Evolutionary conservation across 2,113 vertebrate genomes (phyloP).

Genomic region (Leptosomus discolor): DNA sequence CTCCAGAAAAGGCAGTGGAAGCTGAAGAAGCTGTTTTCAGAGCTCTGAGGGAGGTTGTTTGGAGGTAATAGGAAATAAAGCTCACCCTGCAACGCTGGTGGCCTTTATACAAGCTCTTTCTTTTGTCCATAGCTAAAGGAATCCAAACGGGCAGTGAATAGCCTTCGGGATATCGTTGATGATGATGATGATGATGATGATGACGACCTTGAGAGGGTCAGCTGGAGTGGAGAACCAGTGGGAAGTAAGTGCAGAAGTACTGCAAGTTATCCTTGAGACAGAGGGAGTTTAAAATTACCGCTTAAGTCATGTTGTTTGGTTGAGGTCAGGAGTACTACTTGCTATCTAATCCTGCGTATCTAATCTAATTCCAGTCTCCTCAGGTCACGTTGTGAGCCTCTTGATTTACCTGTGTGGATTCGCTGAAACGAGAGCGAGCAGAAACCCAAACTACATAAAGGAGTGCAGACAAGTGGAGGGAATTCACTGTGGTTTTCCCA

Average conservation of each 20-base stretch:
- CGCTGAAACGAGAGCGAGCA: background rate
- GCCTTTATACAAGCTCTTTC: background rate
- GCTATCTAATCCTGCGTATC: background rate
- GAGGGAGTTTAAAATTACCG: background rate
- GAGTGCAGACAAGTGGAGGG: background rate
- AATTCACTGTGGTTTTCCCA: background rate
- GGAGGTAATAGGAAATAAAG: background rate
- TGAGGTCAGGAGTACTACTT: background rate
- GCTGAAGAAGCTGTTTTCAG: background rate
- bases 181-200: constrained; percentile 85
- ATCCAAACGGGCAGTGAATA: constrained; percentile 90
- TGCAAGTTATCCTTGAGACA: background rate
- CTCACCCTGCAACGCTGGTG: background rate
- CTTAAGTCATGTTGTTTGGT: background rate
- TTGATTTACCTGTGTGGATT: background rate
- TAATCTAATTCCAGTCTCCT: background rate
- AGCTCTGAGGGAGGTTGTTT: background rate
- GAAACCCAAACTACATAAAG: background rate
- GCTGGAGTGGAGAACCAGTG: constrained; percentile 94
- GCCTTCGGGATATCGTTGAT: constrained; percentile 82
- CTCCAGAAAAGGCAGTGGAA: background rate
- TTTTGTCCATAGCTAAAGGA: constrained; percentile 83
- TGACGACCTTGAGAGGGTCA: constrained; percentile 88
- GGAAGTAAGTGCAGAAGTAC: constrained; percentile 83
- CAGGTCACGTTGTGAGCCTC: background rate